These are phyloP conservation scores for Tympanuchus pallidicinctus DNA, from an alignment of 2,113 vertebrate genomes.

Conservation along the genomic window DNA sequence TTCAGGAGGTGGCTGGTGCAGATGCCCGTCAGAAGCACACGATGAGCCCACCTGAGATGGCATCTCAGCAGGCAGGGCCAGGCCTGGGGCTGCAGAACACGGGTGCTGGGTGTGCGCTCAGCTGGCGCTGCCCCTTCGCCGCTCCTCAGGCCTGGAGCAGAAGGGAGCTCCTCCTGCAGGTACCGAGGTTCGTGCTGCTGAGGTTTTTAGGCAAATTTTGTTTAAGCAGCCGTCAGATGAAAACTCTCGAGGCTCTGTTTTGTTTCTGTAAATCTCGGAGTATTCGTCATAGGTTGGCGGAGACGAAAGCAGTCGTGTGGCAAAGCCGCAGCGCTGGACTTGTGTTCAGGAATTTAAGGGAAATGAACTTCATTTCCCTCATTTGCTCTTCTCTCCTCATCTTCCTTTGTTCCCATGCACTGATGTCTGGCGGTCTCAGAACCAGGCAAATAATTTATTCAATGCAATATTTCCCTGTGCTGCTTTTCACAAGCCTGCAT, in stretches of 20 bases:
- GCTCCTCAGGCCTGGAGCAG: rapidly evolving
- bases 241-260: conserved; percentile 81
- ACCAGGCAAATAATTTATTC: conserved; percentile 10
- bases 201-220: conserved; percentile 47
- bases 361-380: conserved; percentile 48
- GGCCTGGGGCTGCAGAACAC: not conserved
- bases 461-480: conserved; percentile 21
- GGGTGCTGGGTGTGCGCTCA: no score
- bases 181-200: conserved; percentile 74
- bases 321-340: conserved; percentile 71
- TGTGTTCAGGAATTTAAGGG: conserved; percentile 27
- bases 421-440: not conserved
- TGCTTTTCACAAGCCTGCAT: not conserved
- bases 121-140: not conserved
- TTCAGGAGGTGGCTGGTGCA: not conserved
- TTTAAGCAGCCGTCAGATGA: conserved; percentile 73
- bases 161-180: not conserved
- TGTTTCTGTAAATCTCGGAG: conserved; percentile 74
- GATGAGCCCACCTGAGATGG: no score
- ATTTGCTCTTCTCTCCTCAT: conserved; percentile 27
- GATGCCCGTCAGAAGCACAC: no score
- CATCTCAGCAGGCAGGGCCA: no score
- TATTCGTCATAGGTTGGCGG: conserved; percentile 77
- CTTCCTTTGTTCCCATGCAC: not conserved
- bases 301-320: conserved; percentile 77